These are phyloP conservation scores for Euzophera pinguis DNA, from an alignment of 2,888 invertebrate genomes.

Conservation along the genomic window DNA sequence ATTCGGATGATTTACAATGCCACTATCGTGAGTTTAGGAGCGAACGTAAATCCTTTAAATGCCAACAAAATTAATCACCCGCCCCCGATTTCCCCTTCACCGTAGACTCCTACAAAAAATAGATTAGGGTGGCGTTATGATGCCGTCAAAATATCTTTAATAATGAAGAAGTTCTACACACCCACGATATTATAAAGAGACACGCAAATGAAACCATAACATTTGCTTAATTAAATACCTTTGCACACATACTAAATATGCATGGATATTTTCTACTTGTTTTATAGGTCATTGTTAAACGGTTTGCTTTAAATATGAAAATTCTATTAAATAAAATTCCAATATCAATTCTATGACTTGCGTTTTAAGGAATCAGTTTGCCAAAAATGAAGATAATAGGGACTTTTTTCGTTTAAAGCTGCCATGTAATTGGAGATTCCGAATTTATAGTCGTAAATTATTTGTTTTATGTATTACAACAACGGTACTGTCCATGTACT, in stretches of 20 bases:
- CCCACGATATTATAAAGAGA: background rate
- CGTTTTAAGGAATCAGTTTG: background rate
- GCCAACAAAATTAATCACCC: slow-evolving; percentile 61
- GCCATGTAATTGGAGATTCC: too few species aligned
- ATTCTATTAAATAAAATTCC: slow-evolving; percentile 3
- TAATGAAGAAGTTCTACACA: background rate
- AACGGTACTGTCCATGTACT: too few species aligned
- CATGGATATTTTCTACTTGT: too few species aligned
- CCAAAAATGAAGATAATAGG: background rate
- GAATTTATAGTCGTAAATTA: too few species aligned
- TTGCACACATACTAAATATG: too few species aligned
- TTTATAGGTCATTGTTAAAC: too few species aligned
- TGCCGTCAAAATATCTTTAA: background rate
- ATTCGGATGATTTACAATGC: slow-evolving; percentile 57
- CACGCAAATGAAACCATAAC: background rate
- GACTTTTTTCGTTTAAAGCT: too few species aligned
- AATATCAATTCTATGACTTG: slow-evolving; percentile 5
- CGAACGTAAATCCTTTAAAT: slow-evolving; percentile 56
- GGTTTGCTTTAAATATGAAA: background rate
- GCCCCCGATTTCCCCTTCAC: slow-evolving; percentile 30
- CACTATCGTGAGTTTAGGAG: slow-evolving; percentile 57
- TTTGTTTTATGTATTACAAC: too few species aligned
- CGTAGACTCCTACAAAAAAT: slow-evolving; percentile 21
- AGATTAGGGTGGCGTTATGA: background rate
- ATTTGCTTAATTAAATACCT: too few species aligned